Base-by-base conservation (phyloP, 2,113 vertebrate species). In the Ageneiosus marmoratus region DNA sequence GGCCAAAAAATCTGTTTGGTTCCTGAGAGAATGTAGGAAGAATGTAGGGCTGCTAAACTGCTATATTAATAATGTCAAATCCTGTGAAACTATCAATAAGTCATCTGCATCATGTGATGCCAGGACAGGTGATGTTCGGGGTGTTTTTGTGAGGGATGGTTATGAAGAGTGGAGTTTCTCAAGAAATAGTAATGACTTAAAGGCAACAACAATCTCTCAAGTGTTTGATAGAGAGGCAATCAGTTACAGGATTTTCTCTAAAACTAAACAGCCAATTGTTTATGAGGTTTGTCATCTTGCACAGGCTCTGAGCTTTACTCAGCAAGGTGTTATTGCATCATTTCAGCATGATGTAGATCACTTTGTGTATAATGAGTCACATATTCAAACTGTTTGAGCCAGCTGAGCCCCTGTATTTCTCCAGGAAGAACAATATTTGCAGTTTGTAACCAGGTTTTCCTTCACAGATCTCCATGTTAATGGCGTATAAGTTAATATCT, bases 351-450 rank as follows among this genome's bases (percentile, higher is more conserved):
- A 94, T 93, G 89, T 88, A 93, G 91, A 91, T 89, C 86, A 86
- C 86, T 91, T 89, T 89, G 89, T 77, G 84, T 91, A 84, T 92
- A 92, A 94, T 94, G 90, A 93, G 91, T 93, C 92, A 93, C 86
- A 85, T 87, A 83, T 88, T 63, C 77, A 89, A 87, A 91, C 83
- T 87, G 92, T 89, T 93, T 63, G 53, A 89, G 84, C 86, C 91
- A 90, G 89, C 90, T 90, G 89, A 76, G 87, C 86, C 87, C 81
- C 77, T 80, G 83, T 79, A 58, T 65, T 29, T 81, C 81, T 87
- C 55, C 56, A 63, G 65, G 81, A 83, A 69, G 65, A 48, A 55
- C 81, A 74, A 73, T 74, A 77, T 83, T 56, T 58, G 80, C 83
- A 69, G 80, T 60, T 83, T 75, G 53, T 62, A 85, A 80, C 76